phyloP scores from a whole-genome alignment of 2,888 invertebrate genomes.

The Polylopha cassiicola region DNA sequence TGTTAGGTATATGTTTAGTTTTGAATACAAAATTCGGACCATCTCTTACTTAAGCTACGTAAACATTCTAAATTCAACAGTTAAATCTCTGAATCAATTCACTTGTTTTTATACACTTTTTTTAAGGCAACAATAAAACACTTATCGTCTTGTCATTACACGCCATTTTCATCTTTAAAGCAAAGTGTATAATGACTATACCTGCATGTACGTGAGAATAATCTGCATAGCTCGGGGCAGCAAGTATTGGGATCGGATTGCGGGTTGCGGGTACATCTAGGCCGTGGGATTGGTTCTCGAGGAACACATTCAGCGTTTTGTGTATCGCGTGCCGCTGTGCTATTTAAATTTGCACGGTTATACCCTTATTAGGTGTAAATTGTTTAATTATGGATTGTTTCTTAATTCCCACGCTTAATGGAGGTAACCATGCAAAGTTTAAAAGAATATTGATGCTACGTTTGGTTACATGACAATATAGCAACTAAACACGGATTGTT shows the following conservation, averaged over 20 bases:
- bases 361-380: too few species aligned
- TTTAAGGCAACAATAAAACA: slow-evolving; percentile 37
- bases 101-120: slow-evolving; percentile 22
- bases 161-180: slow-evolving; percentile 33
- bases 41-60: too few species aligned
- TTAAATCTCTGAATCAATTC: background rate
- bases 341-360: slow-evolving; percentile 9
- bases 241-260: slow-evolving; percentile 53
- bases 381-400: too few species aligned
- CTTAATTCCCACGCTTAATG: too few species aligned
- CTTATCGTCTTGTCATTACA: slow-evolving; percentile 23
- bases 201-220: slow-evolving; percentile 35
- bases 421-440: too few species aligned
- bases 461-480: too few species aligned
- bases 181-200: slow-evolving; percentile 33
- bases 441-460: too few species aligned
- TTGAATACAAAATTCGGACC: too few species aligned
- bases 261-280: slow-evolving; percentile 41
- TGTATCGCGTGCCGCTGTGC: slow-evolving; percentile 7
- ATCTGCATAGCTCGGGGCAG: slow-evolving; percentile 48
- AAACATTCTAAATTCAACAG: too few species aligned
- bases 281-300: slow-evolving; percentile 52
- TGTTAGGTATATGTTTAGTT: too few species aligned
- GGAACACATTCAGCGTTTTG: slow-evolving; percentile 15
- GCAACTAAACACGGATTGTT: too few species aligned